phyloP scores from a whole-genome alignment of 2,888 invertebrate genomes.

The Charanyca ferruginea region DNA sequence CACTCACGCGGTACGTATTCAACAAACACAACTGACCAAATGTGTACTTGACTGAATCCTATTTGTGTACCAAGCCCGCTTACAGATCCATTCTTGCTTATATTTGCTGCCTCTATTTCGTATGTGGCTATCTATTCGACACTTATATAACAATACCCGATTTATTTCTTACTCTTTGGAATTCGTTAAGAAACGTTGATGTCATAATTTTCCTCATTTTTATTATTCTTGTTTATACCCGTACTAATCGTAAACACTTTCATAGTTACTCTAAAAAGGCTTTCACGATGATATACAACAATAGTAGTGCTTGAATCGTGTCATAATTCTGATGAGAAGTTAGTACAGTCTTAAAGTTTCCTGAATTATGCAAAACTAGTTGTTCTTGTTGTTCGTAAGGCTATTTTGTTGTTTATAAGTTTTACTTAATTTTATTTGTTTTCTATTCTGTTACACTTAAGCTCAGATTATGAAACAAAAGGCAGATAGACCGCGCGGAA shows the following conservation, averaged over 20 bases:
- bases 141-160: conserved; percentile 14
- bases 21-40: conserved; percentile 52
- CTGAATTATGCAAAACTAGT: conserved; percentile 41
- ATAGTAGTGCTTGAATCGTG: conserved; percentile 39
- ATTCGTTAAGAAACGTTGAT: conserved; percentile 24
- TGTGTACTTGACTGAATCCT: conserved; percentile 54
- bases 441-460: neutral
- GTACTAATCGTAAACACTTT: conserved; percentile 56
- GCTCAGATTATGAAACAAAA: too few relatives aligned
- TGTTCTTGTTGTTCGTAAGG: conserved; percentile 20
- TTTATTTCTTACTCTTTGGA: neutral
- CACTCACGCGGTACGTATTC: conserved; percentile 36
- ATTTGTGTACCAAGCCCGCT: conserved; percentile 51
- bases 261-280: conserved; percentile 55
- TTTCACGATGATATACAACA: conserved; percentile 54
- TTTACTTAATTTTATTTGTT: conserved; percentile 14
- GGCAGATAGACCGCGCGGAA: too few relatives aligned
- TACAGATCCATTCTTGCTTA: conserved; percentile 42
- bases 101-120: conserved; percentile 46
- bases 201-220: conserved; percentile 40
- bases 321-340: conserved; percentile 51
- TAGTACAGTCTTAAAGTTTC: conserved; percentile 40
- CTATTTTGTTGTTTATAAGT: conserved; percentile 19
- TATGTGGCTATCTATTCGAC: conserved; percentile 27
- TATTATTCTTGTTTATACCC: conserved; percentile 47